These are phyloP conservation scores for Rhorus exstirpatorius DNA, from an alignment of 2,888 invertebrate species.

Conservation along the genomic window DNA sequence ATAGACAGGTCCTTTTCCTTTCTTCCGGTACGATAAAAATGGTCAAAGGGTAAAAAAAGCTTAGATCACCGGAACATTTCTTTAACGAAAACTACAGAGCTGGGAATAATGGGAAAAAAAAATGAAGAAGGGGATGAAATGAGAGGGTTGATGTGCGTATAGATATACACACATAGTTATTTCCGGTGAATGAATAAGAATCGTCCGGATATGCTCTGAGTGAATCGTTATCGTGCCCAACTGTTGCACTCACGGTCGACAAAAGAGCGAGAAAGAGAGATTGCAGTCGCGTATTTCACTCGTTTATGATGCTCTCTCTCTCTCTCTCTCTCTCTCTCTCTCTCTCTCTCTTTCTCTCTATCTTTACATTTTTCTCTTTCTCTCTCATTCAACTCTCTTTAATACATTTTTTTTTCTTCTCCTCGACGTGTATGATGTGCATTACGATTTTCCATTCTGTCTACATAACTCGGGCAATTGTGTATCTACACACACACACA, in stretches of 20 bases:
- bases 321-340: slow-evolving; percentile 1
- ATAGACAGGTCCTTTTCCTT: slow-evolving; percentile 33
- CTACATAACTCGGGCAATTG: not conserved
- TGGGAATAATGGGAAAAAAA: slow-evolving; percentile 31
- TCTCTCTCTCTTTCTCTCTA: slow-evolving; percentile 1
- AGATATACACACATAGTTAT: slow-evolving; percentile 5
- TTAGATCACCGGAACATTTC: slow-evolving; percentile 17
- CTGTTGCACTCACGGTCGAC: slow-evolving; percentile 70
- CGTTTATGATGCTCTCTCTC: slow-evolving; percentile 30
- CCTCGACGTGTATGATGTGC: not conserved
- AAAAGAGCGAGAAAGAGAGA: slow-evolving; percentile 15
- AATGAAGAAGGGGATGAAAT: slow-evolving; percentile 19
- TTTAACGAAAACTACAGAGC: slow-evolving; percentile 5
- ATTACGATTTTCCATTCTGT: slow-evolving; percentile 36
- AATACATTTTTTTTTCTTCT: slow-evolving; percentile 27
- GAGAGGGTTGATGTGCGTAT: not conserved
- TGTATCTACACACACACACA: not conserved
- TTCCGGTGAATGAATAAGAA: slow-evolving; percentile 52
- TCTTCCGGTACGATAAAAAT: slow-evolving; percentile 36
- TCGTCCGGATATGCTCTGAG: slow-evolving; percentile 46
- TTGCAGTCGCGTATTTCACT: slow-evolving; percentile 9
- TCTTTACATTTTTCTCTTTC: not conserved
- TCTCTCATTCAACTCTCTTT: slow-evolving; percentile 5
- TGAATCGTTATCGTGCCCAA: slow-evolving; percentile 71
- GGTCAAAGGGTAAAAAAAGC: slow-evolving; percentile 5